Percentiles rank a stretch among this genome's conserved stretches.
Conservation (phyloP, 2,888 invertebrate species). For the Leptinotarsa tumamoca region DNA sequence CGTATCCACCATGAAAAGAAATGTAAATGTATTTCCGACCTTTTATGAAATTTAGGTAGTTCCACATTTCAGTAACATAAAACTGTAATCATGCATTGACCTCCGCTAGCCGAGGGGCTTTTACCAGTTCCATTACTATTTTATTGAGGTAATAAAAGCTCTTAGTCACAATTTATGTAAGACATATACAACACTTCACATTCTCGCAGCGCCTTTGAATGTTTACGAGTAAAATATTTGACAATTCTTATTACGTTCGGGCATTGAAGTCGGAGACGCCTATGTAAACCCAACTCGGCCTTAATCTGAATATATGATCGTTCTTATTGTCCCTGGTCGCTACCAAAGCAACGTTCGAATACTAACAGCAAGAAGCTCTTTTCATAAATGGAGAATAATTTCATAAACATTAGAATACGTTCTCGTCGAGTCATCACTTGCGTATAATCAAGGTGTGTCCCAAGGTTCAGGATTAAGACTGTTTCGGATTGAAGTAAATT, state of each 20-base stretch:
- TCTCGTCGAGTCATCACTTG: too few relatives aligned
- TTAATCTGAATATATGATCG: slow-evolving; percentile 66
- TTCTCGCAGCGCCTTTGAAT: slow-evolving; percentile 60
- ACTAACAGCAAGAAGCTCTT: background rate
- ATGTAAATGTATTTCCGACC: slow-evolving; percentile 27
- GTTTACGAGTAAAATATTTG: slow-evolving; percentile 65
- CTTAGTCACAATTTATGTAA: slow-evolving; percentile 63
- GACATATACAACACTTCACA: slow-evolving; percentile 61
- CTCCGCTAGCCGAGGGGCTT: slow-evolving; percentile 30
- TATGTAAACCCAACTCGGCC: slow-evolving; percentile 62
- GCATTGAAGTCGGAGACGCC: slow-evolving; percentile 59
- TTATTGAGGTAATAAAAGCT: slow-evolving; percentile 59
- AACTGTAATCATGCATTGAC: slow-evolving; percentile 39
- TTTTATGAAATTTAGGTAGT: slow-evolving; percentile 29
- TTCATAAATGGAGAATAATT: background rate
- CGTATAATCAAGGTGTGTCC: too few relatives aligned
- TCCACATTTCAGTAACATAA: slow-evolving; percentile 36
- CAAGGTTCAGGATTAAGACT: too few relatives aligned
- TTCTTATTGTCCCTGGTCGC: slow-evolving; percentile 62
- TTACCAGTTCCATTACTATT: slow-evolving; percentile 30
- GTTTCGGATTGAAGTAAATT: too few relatives aligned
- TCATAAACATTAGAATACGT: background rate
- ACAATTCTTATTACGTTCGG: slow-evolving; percentile 64
- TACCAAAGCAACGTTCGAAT: slow-evolving; percentile 48
- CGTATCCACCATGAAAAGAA: slow-evolving; percentile 16